Percentiles rank a stretch among this genome's conserved stretches.
These are phyloP conservation scores for Yponomeuta sedellus DNA, from an alignment of 2,888 invertebrate species.

Conservation along the genomic window DNA sequence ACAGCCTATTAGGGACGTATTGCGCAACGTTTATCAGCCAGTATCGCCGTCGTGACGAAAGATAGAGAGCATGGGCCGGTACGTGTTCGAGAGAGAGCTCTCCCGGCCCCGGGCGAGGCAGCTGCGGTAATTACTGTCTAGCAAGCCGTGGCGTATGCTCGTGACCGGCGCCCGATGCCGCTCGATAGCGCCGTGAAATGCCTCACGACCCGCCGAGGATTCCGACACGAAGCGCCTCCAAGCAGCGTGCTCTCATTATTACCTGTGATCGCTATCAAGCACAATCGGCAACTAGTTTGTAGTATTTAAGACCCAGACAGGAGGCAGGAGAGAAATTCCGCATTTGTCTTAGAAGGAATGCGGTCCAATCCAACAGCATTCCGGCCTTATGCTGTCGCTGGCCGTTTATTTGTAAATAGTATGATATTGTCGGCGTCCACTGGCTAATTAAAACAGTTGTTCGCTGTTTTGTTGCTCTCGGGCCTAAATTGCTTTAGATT, in stretches of 20 bases:
- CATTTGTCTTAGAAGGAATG: constrained; percentile 64
- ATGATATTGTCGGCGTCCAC: constrained; percentile 51
- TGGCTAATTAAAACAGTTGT: constrained; percentile 46
- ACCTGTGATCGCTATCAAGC: not conserved
- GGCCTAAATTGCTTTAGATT: not conserved
- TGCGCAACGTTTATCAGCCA: not conserved
- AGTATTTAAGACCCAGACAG: constrained; percentile 4
- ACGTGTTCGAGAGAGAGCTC: constrained; percentile 35
- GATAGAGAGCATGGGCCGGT: constrained; percentile 12
- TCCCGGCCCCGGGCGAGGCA: constrained; percentile 51
- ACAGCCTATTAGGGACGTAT: not conserved
- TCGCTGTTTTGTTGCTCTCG: constrained; percentile 18
- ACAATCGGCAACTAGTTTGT: not conserved
- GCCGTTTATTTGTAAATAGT: constrained; percentile 62
- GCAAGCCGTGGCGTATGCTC: constrained; percentile 47
- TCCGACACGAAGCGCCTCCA: constrained; percentile 52
- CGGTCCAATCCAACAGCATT: constrained; percentile 64
- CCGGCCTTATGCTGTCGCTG: constrained; percentile 44
- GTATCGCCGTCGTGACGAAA: not conserved
- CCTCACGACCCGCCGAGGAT: constrained; percentile 61
- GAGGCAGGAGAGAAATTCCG: constrained; percentile 37
- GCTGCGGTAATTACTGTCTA: constrained; percentile 53
- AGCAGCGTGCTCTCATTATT: constrained; percentile 9
- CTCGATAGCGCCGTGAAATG: constrained; percentile 69
- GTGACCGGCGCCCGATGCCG: constrained; percentile 50